Evolutionary conservation across 2,888 invertebrate genomes (phyloP).

Genomic region (Doris montereyensis): DNA sequence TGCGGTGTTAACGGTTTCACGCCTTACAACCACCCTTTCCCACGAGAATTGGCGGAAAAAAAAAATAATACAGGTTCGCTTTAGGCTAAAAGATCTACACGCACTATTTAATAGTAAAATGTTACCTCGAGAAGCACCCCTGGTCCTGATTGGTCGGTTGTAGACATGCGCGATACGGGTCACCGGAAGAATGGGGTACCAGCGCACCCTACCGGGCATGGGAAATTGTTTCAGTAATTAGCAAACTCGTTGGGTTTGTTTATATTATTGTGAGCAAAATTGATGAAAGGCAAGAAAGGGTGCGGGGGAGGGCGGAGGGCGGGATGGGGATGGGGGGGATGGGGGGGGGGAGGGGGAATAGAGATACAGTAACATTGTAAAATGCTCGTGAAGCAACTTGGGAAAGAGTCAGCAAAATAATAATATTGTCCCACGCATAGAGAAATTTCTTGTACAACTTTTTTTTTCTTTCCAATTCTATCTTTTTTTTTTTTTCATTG

Average conservation of each 20-base stretch:
- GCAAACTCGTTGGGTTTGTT: constrained; percentile 25
- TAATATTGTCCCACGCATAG: no score
- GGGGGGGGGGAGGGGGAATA: no score
- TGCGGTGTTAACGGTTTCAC: no score
- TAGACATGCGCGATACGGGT: constrained; percentile 31
- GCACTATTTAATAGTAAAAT: constrained; percentile 41
- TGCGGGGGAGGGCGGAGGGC: no score
- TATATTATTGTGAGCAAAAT: neutral
- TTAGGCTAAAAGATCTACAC: constrained; percentile 36
- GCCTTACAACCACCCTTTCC: constrained; percentile 15
- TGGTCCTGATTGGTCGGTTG: constrained; percentile 25
- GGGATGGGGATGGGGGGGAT: no score
- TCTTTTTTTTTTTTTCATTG: no score
- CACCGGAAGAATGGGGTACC: constrained; percentile 25
- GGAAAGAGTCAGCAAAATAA: no score
- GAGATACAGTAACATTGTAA: no score
- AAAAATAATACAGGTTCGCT: constrained; percentile 5
- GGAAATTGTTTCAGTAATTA: constrained; percentile 20
- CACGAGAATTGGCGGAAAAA: constrained; percentile 30
- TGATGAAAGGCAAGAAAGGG: no score
- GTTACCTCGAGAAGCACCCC: neutral
- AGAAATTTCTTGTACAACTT: no score
- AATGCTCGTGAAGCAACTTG: no score
- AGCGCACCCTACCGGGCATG: constrained; percentile 6
- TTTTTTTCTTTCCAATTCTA: no score